Base-by-base conservation (phyloP, 2,797 vertebrate genomes). In the Myripristis jacobus region DNA sequence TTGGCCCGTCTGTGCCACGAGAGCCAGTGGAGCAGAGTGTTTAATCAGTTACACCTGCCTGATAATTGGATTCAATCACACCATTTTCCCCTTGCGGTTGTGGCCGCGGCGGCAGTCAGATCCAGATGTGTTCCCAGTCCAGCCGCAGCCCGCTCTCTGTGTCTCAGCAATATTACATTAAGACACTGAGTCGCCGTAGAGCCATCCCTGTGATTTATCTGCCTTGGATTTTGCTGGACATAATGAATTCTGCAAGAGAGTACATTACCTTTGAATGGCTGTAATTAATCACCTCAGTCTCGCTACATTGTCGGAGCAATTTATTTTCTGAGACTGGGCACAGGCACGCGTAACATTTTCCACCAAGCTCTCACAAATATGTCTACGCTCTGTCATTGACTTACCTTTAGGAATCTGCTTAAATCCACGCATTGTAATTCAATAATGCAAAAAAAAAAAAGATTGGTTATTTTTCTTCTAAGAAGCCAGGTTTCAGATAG, bases 191-290 rank as follows among this genome's bases (percentile, higher is more conserved):
- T 43, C 64, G 61, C 78, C 70, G 66, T 50, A 66, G 44, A 72
- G 63, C 65, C 3, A 16, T 67, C 73, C 43, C 63, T 89, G 86
- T 87, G 86, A 88, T 86, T 87, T 82, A 89, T 88, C 50, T 77
- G 48, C 83, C 72, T 5, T 43, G 65, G 64, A 83, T 88, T 85
- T 47, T 83, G 74, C 73, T 73, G 80, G 87, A 88, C 76, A 65
- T 82, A 82, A 88, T 91, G 74, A 88, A 91, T 90, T 90, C 87
- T 91, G 62, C 75, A 88, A 72, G 74, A 83, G 57, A 67, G 73
- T 72, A 72, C 80, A 87, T 88, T 87, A 88, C 79, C 82, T 85
- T 84, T 51, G 4, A 86, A 84, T 75, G 76, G 38, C 50, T 78
- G 48, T 75, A 77, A 89, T 89, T 86, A 87, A 86, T 89, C 84